Conservation (phyloP, 2,113 vertebrate genomes). For the Carassius carassius region DNA sequence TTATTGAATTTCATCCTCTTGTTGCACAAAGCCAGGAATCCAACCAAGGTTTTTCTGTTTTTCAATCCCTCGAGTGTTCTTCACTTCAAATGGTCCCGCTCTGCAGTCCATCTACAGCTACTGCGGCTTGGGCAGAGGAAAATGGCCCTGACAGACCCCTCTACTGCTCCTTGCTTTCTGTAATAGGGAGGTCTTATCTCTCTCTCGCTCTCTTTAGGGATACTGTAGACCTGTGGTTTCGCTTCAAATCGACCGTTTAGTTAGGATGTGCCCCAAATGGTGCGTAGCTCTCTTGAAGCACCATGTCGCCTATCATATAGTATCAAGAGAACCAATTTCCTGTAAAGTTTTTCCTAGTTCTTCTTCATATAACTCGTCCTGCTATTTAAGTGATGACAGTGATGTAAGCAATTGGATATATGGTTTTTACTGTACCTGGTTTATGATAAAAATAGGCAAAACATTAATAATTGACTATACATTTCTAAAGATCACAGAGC, state of each 20-base stretch:
- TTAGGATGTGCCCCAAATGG: slow-evolving; percentile 46
- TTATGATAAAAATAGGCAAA: neutral
- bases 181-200: slow-evolving; percentile 2
- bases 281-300: slow-evolving; percentile 39
- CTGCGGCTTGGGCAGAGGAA: neutral
- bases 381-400: neutral
- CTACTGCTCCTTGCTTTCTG: slow-evolving; percentile 19
- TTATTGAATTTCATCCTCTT: slow-evolving; percentile 52
- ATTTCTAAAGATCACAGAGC: neutral
- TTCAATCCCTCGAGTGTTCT: slow-evolving; percentile 38
- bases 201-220: slow-evolving; percentile 13
- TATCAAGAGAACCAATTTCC: neutral
- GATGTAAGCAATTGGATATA: neutral
- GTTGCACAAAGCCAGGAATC: slow-evolving; percentile 51
- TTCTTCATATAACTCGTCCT: neutral
- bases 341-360: neutral
- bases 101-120: neutral
- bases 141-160: slow-evolving; percentile 11
- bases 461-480: neutral
- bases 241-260: slow-evolving; percentile 41
- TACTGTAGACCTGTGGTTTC: slow-evolving; percentile 22
- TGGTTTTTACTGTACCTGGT: neutral
- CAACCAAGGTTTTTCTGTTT: slow-evolving; percentile 48
- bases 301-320: slow-evolving; percentile 8
- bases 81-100: slow-evolving; percentile 49